These are phyloP conservation scores for Taurulus bubalis DNA, from an alignment of 2,113 vertebrate genomes.

Conservation along the genomic window DNA sequence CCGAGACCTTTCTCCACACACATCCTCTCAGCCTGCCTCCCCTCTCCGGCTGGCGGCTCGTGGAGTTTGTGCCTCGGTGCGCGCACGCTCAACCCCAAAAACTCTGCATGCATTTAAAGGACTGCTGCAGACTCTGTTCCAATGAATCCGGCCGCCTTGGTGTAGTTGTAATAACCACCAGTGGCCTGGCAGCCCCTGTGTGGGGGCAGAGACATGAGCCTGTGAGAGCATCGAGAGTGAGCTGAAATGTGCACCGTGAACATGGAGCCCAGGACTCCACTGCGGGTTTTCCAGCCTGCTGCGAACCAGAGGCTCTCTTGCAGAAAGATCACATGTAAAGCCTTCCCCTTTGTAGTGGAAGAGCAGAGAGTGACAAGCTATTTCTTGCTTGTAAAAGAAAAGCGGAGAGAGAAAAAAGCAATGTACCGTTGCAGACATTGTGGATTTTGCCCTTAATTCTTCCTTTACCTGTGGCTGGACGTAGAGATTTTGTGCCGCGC, in stretches of 20 bases:
- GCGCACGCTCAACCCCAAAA: slow-evolving; percentile 19
- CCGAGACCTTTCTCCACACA: slow-evolving; percentile 70
- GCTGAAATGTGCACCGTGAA: slow-evolving; percentile 40
- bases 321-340: slow-evolving; percentile 93
- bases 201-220: slow-evolving; percentile 32
- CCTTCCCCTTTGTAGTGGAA: slow-evolving; percentile 91
- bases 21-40: slow-evolving; percentile 62
- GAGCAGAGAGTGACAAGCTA: slow-evolving; percentile 89
- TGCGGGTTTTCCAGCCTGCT: slow-evolving; percentile 87
- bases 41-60: slow-evolving; percentile 52
- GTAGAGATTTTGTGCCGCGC: slow-evolving; percentile 44
- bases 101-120: slow-evolving; percentile 55
- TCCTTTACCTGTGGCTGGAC: slow-evolving; percentile 76
- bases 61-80: slow-evolving; percentile 45
- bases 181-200: slow-evolving; percentile 16
- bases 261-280: slow-evolving; percentile 77
- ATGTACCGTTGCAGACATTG: slow-evolving; percentile 71
- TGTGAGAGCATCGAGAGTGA: slow-evolving; percentile 24
- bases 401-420: slow-evolving; percentile 46
- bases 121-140: slow-evolving; percentile 29
- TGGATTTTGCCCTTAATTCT: slow-evolving; percentile 75
- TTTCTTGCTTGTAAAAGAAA: slow-evolving; percentile 84
- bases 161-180: slow-evolving; percentile 35
- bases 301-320: slow-evolving; percentile 86
- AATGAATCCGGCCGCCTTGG: slow-evolving; percentile 19